These are phyloP conservation scores for Hepsetus odoe DNA, from an alignment of 2,113 vertebrate genomes.

Conservation along the genomic window DNA sequence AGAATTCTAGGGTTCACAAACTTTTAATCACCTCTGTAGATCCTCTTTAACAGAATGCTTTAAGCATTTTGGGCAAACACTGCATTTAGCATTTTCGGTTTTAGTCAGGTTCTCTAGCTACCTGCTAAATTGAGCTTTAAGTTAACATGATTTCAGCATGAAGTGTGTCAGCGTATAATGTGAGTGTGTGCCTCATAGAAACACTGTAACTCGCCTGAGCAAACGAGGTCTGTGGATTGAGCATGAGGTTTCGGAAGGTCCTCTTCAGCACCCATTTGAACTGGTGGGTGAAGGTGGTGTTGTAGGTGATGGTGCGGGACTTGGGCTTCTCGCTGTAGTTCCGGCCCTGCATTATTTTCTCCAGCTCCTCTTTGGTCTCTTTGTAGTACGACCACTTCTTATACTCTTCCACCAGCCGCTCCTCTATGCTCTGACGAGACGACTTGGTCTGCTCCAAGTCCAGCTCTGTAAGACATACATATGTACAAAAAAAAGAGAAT, in stretches of 20 bases:
- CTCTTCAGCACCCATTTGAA: conserved; percentile 88
- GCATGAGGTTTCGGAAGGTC: conserved; percentile 84
- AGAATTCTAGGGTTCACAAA: too few relatives aligned
- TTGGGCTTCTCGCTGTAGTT: background rate
- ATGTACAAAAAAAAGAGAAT: background rate
- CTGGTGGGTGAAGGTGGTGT: conserved; percentile 86
- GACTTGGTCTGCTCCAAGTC: conserved; percentile 34
- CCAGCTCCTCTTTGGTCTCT: conserved; percentile 76
- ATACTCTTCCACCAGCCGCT: conserved; percentile 81
- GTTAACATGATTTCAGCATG: too few relatives aligned
- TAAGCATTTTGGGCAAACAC: too few relatives aligned
- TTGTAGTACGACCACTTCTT: conserved; percentile 66
- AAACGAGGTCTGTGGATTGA: conserved; percentile 91
- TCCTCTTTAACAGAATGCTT: too few relatives aligned
- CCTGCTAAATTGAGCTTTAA: too few relatives aligned
- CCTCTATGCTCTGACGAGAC: conserved; percentile 70
- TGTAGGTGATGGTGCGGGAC: conserved; percentile 79
- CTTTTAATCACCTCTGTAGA: too few relatives aligned
- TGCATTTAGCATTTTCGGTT: too few relatives aligned
- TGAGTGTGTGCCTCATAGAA: background rate
- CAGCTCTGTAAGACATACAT: conserved; percentile 9
- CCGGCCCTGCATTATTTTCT: conserved; percentile 60
- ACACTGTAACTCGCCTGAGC: conserved; percentile 79
- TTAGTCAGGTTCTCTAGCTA: too few relatives aligned
- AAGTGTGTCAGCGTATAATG: background rate